Percentiles rank a stretch among this genome's conserved stretches.
Conservation (phyloP, 2,888 invertebrate genomes). For the Gnatocerus cornutus region DNA sequence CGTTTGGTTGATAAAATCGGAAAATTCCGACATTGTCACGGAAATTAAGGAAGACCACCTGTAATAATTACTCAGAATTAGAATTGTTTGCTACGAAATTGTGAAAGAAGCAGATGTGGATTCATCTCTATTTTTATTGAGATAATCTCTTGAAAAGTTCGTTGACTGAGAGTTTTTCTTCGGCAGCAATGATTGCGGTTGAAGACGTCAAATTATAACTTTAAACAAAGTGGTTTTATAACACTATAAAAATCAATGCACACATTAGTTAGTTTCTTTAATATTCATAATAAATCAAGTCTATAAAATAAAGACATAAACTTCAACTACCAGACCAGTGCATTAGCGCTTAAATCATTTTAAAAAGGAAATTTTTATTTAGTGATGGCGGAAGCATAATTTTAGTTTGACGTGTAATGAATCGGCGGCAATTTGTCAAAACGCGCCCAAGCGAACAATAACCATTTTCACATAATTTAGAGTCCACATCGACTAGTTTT, state of each 20-base stretch:
- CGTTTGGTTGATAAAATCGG: slow-evolving; percentile 1
- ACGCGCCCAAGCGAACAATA: slow-evolving; percentile 23
- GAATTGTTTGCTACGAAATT: slow-evolving; percentile 23
- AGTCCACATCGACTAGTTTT: slow-evolving; percentile 5
- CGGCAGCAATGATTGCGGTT: slow-evolving; percentile 16
- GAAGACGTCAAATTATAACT: slow-evolving; percentile 46
- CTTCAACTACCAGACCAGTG: slow-evolving; percentile 40
- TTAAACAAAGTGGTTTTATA: slow-evolving; percentile 53
- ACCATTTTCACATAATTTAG: slow-evolving; percentile 18
- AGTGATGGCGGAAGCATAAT: slow-evolving; percentile 28
- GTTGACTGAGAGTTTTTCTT: slow-evolving; percentile 33
- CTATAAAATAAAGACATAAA: slow-evolving; percentile 51
- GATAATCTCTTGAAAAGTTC: slow-evolving; percentile 32
- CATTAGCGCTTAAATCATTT: slow-evolving; percentile 36
- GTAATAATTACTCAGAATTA: slow-evolving; percentile 23
- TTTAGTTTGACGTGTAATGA: slow-evolving; percentile 39
- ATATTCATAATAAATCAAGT: slow-evolving; percentile 50
- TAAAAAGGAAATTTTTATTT: slow-evolving; percentile 42
- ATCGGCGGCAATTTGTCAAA: slow-evolving; percentile 34
- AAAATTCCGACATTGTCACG: slow-evolving; percentile 2
- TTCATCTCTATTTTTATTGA: slow-evolving; percentile 23
- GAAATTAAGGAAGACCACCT: slow-evolving; percentile 16
- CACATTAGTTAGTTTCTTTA: slow-evolving; percentile 52
- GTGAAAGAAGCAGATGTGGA: slow-evolving; percentile 30
- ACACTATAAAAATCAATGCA: slow-evolving; percentile 53